Conservation (phyloP, 2,797 vertebrate species). For the Notolepis coatsorum region DNA sequence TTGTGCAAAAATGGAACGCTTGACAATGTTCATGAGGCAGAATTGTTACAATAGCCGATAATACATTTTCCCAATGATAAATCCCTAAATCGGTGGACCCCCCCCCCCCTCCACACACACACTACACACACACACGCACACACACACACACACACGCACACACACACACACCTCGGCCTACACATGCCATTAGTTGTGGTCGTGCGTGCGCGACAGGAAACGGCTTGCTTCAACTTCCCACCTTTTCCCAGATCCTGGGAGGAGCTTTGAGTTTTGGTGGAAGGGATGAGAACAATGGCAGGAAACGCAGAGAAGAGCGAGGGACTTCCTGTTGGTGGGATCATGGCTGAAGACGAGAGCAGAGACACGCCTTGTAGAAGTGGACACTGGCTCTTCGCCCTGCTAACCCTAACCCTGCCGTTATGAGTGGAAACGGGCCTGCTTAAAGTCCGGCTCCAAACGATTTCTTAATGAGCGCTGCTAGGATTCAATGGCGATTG, state of each 20-base stretch:
- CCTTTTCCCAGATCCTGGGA: constrained; percentile 82
- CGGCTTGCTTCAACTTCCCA: constrained; percentile 74
- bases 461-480: no score
- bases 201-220: constrained; percentile 70
- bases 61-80: no score
- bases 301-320: constrained; percentile 81
- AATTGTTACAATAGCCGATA: no score
- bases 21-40: no score
- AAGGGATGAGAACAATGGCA: constrained; percentile 76
- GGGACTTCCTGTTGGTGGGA: constrained; percentile 77
- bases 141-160: constrained; percentile 34
- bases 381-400: constrained; percentile 49
- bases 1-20: no score
- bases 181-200: constrained; percentile 49
- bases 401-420: no score
- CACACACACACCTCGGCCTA: constrained; percentile 9
- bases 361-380: constrained; percentile 40
- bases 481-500: no score
- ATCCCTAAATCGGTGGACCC: no score
- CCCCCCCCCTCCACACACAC: constrained; percentile 5
- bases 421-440: constrained; percentile 50
- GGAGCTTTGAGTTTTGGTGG: constrained; percentile 63
- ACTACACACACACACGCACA: constrained; percentile 23
- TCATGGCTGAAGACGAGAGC: constrained; percentile 55
- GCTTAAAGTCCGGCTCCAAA: no score